Conservation (phyloP, 2,888 invertebrate genomes). For the Caradrina kadenii region DNA sequence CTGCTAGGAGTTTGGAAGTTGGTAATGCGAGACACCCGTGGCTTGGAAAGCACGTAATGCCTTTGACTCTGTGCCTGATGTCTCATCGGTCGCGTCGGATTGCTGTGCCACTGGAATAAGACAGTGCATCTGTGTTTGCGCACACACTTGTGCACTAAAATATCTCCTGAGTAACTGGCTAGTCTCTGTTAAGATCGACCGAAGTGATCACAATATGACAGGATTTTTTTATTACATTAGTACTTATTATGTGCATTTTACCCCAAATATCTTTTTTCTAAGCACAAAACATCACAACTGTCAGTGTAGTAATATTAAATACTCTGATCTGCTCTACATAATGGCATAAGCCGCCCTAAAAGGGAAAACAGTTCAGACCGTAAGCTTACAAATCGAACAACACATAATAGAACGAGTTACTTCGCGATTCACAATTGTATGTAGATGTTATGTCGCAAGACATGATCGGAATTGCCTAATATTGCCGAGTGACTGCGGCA, state of each 20-base stretch:
- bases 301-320: conserved; percentile 31
- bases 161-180: no score
- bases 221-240: no score
- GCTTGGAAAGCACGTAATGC: no score
- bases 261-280: not conserved
- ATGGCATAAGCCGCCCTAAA: conserved; percentile 19
- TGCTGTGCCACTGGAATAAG: no score
- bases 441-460: conserved; percentile 77
- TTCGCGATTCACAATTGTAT: conserved; percentile 72
- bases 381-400: conserved; percentile 48
- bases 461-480: conserved; percentile 82
- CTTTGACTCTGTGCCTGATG: no score
- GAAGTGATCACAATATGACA: not conserved
- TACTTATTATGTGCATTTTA: not conserved
- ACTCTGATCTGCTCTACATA: conserved; percentile 32
- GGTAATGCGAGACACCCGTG: no score
- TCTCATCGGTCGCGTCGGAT: no score
- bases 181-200: not conserved
- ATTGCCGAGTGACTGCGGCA: conserved; percentile 68
- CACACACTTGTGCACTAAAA: not conserved
- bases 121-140: not conserved
- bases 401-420: conserved; percentile 58
- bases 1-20: no score
- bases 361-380: conserved; percentile 45
- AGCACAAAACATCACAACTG: conserved; percentile 14